A percentile compares a stretch with the other conserved stretches of the same genome.
phyloP scores from a whole-genome alignment of 2,888 invertebrate species.

The Eucriotettix oculatus region DNA sequence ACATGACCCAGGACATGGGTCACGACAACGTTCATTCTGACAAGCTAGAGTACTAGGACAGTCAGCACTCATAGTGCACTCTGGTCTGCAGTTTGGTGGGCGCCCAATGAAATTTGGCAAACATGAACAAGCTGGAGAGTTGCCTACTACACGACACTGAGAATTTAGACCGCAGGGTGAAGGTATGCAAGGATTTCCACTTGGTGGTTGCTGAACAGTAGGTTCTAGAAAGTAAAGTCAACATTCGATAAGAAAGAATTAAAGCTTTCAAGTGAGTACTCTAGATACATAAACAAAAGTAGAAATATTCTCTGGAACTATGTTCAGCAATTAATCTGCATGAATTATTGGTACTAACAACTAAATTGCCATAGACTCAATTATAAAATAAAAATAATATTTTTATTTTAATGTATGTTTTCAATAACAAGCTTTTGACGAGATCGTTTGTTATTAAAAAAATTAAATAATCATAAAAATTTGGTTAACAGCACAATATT shows the following conservation, averaged over 20 bases:
- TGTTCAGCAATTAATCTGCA: no score
- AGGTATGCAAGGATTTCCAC: slow-evolving; percentile 37
- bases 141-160: slow-evolving; percentile 23
- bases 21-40: slow-evolving; percentile 16
- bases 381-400: no score
- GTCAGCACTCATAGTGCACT: slow-evolving; percentile 18
- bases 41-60: slow-evolving; percentile 18
- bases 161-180: slow-evolving; percentile 43
- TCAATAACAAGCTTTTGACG: no score
- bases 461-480: no score
- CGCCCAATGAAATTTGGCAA: slow-evolving; percentile 19
- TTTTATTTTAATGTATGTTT: no score
- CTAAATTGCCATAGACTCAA: background rate
- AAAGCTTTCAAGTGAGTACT: background rate
- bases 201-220: slow-evolving; percentile 8
- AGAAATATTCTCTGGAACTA: no score
- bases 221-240: slow-evolving; percentile 5
- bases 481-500: no score
- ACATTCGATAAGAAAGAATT: background rate
- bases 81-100: slow-evolving; percentile 18
- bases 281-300: no score
- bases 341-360: no score
- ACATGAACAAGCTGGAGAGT: slow-evolving; percentile 18
- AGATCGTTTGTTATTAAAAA: no score
- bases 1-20: slow-evolving; percentile 20